These are phyloP conservation scores for Anseranas semipalmata DNA, from an alignment of 2,113 vertebrate species.

Conservation along the genomic window DNA sequence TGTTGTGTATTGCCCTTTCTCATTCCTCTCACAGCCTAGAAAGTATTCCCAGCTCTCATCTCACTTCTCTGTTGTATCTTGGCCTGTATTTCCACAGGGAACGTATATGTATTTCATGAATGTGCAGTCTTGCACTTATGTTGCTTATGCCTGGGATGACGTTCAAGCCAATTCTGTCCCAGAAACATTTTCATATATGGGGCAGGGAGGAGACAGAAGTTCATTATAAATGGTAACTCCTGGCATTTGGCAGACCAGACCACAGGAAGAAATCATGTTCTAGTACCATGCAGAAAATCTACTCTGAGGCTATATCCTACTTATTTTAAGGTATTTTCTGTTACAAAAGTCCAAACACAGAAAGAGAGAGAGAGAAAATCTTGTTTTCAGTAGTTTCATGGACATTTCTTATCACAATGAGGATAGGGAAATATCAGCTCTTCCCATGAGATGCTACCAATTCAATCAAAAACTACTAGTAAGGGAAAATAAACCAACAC, in stretches of 20 bases:
- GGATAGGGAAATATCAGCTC: neutral
- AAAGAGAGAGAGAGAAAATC: neutral
- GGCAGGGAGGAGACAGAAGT: neutral
- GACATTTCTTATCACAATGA: neutral
- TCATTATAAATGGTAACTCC: neutral
- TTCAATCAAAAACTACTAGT: neutral
- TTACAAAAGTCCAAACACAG: neutral
- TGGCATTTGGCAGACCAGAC: neutral
- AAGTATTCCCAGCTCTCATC: neutral
- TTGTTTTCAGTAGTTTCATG: rapidly evolving
- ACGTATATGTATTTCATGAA: neutral
- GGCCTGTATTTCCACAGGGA: neutral
- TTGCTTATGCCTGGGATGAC: neutral
- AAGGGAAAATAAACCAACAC: neutral
- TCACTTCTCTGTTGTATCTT: neutral
- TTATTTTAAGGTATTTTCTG: neutral
- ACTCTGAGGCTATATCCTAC: neutral
- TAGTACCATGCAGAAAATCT: neutral
- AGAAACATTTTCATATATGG: neutral
- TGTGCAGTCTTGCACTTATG: neutral
- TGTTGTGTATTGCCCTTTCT: neutral
- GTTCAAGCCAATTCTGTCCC: neutral
- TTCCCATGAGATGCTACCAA: neutral
- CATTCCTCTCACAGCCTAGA: neutral
- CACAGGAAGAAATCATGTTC: neutral